These are phyloP conservation scores for Trialeurodes vaporariorum DNA, from an alignment of 1,140 invertebrate species.

Conservation along the genomic window DNA sequence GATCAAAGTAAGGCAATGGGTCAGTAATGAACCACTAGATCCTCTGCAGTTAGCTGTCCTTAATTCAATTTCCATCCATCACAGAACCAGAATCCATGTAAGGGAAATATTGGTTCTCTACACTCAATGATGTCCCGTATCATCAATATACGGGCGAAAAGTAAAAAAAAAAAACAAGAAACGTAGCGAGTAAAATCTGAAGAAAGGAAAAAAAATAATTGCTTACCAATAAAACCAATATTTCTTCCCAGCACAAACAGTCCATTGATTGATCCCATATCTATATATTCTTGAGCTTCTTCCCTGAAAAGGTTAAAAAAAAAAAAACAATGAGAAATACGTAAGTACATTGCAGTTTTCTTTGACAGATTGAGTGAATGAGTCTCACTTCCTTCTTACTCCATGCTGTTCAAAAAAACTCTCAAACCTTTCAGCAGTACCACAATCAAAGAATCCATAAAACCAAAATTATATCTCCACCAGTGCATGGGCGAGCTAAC, in stretches of 20 bases:
- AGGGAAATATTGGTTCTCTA: no score
- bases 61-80: no score
- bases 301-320: slow-evolving; percentile 47
- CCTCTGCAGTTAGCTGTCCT: no score
- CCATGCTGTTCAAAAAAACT: slow-evolving; percentile 4
- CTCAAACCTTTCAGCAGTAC: no score
- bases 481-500: no score
- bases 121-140: not conserved
- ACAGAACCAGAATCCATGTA: no score
- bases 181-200: not conserved
- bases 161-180: not conserved
- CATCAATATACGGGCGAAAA: not conserved
- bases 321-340: slow-evolving; percentile 10
- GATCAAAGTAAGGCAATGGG: no score
- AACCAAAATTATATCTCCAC: no score
- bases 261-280: slow-evolving; percentile 96
- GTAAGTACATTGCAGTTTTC: no score
- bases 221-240: slow-evolving; percentile 92
- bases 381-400: slow-evolving; percentile 6
- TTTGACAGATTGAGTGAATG: not conserved
- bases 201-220: no score
- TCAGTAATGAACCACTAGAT: no score
- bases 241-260: slow-evolving; percentile 95
- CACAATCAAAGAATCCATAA: no score
- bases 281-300: slow-evolving; percentile 95